A percentile compares a stretch with the other conserved stretches of the same genome.
Conservation (phyloP, 2,888 invertebrate genomes). For the Euclidia mi region DNA sequence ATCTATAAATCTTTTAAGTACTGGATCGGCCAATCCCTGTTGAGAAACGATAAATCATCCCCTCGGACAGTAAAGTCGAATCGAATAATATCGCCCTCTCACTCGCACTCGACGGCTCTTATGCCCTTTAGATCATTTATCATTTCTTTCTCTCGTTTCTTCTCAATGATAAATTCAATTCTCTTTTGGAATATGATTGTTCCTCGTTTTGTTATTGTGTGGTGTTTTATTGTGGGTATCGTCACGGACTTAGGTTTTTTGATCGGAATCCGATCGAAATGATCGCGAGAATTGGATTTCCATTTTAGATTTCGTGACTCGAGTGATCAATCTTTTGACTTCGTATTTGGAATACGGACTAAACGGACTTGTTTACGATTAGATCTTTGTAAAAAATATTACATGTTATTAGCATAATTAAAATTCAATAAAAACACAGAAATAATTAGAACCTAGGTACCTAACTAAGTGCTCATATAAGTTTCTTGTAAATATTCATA, state of each 20-base stretch:
- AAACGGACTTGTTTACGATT: slow-evolving; percentile 53
- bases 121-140: slow-evolving; percentile 83
- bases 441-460: too few species aligned
- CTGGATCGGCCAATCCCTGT: slow-evolving; percentile 89
- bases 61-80: slow-evolving; percentile 81
- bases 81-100: slow-evolving; percentile 75
- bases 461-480: too few species aligned
- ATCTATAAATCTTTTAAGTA: slow-evolving; percentile 89
- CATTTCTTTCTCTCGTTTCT: slow-evolving; percentile 87
- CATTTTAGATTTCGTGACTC: slow-evolving; percentile 83
- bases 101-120: slow-evolving; percentile 73
- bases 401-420: slow-evolving; percentile 46
- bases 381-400: slow-evolving; percentile 47
- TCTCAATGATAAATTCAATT: slow-evolving; percentile 90
- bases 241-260: slow-evolving; percentile 87
- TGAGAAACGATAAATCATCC: slow-evolving; percentile 89
- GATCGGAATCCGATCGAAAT: slow-evolving; percentile 87
- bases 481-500: too few species aligned
- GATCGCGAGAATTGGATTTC: slow-evolving; percentile 89
- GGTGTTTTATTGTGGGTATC: slow-evolving; percentile 87
- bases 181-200: slow-evolving; percentile 89
- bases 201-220: slow-evolving; percentile 87
- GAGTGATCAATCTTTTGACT: slow-evolving; percentile 81
- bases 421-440: too few species aligned
- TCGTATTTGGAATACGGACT: slow-evolving; percentile 51